phyloP scores from a whole-genome alignment of 92 coral and sea anemone species.

The Porites divaricata region DNA sequence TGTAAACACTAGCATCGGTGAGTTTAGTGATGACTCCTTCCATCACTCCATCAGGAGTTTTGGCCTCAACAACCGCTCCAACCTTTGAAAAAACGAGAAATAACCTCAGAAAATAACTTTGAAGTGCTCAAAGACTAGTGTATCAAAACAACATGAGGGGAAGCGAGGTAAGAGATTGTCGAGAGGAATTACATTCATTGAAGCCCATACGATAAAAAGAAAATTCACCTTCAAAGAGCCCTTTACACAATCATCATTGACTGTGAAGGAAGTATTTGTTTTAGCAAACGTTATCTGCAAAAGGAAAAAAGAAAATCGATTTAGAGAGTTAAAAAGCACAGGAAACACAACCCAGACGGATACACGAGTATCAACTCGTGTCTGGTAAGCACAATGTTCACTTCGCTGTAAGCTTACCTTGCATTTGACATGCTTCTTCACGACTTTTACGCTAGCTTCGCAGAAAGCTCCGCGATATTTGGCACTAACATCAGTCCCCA shows the following conservation, averaged over 20 bases:
- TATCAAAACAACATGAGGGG: not conserved
- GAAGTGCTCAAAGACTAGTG: not conserved
- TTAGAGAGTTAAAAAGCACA: slow-evolving; percentile 9
- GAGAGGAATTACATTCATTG: not conserved
- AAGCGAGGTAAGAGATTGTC: not conserved
- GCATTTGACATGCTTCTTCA: slow-evolving; percentile 97
- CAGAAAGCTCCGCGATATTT: slow-evolving; percentile 99
- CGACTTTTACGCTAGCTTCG: slow-evolving; percentile 95
- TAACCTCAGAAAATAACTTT: not conserved
- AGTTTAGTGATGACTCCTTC: slow-evolving; percentile 88
- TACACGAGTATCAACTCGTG: slow-evolving; percentile 12
- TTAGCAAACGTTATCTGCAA: slow-evolving; percentile 83
- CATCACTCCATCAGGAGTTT: slow-evolving; percentile 85
- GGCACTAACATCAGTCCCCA: slow-evolving; percentile 99
- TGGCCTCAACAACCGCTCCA: slow-evolving; percentile 83
- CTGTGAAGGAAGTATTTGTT: slow-evolving; percentile 81
- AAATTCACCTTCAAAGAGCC: slow-evolving; percentile 85
- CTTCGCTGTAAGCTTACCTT: slow-evolving; percentile 56
- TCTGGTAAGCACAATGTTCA: slow-evolving; percentile 9
- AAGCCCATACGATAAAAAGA: slow-evolving; percentile 21
- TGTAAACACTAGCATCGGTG: slow-evolving; percentile 95
- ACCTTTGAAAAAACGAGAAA: slow-evolving; percentile 59
- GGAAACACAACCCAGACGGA: slow-evolving; percentile 6
- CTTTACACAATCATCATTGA: slow-evolving; percentile 92
- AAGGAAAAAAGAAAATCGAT: slow-evolving; percentile 21